Evolutionary conservation across 2,888 invertebrate species (phyloP).

Genomic region (Melanargia galathea): DNA sequence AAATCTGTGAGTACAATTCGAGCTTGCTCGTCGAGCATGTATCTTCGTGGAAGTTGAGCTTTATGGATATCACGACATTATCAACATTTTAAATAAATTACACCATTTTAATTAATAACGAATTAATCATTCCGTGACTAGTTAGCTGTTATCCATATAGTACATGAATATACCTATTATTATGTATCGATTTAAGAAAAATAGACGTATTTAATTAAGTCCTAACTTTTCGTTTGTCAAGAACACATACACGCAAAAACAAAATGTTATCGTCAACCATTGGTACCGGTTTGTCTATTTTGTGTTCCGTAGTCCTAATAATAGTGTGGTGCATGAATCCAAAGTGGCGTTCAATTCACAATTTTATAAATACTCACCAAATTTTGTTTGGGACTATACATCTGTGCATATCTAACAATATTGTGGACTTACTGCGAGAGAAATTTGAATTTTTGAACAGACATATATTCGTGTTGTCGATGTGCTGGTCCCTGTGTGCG

Average conservation of each 20-base stretch:
- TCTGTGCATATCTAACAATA: constrained; percentile 22
- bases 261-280: background rate
- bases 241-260: background rate
- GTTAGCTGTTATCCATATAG: background rate
- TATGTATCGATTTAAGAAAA: background rate
- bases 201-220: background rate
- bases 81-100: no score
- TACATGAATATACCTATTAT: background rate
- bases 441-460: background rate
- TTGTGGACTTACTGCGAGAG: background rate
- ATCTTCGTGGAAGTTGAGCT: no score
- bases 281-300: constrained; percentile 24
- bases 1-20: no score
- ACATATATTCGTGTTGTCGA: constrained; percentile 25
- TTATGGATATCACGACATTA: no score
- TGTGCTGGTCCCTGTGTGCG: constrained; percentile 42
- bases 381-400: constrained; percentile 39
- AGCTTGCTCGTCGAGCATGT: no score
- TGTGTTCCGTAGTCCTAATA: constrained; percentile 37
- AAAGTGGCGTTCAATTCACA: constrained; percentile 42
- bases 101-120: background rate
- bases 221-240: background rate
- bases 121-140: background rate
- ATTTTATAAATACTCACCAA: constrained; percentile 42
- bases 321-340: constrained; percentile 39